These are phyloP conservation scores for Semaprochilodus insignis DNA, from an alignment of 2,797 vertebrate genomes.

Conservation along the genomic window DNA sequence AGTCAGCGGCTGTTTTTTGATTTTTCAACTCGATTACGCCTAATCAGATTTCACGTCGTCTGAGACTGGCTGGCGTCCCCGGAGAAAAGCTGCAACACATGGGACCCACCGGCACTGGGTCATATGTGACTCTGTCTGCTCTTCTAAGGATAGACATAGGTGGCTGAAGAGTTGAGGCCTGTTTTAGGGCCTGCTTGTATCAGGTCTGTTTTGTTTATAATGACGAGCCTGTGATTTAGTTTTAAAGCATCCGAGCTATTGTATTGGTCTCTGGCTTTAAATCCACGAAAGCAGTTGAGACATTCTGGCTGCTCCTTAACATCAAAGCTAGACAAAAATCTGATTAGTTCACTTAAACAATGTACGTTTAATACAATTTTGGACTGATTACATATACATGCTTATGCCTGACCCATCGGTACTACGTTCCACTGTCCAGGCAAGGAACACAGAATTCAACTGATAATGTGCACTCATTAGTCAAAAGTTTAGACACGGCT, in stretches of 20 bases:
- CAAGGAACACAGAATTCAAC: no score
- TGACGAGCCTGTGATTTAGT: not conserved
- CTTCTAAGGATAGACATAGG: not conserved
- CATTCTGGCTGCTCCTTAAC: not conserved
- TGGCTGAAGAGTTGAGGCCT: not conserved
- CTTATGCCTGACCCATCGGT: no score
- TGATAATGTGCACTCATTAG: no score
- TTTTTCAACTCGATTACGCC: slow-evolving; percentile 36
- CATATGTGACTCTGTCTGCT: not conserved
- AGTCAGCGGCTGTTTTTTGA: slow-evolving; percentile 3
- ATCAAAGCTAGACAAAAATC: not conserved
- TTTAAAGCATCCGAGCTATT: not conserved
- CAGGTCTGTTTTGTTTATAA: no score
- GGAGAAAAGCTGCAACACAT: not conserved
- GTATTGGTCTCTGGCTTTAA: not conserved
- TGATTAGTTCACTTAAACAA: no score
- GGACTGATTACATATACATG: no score
- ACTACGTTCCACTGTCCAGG: no score
- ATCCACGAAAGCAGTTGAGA: not conserved
- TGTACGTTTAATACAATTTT: no score
- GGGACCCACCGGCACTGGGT: not conserved
- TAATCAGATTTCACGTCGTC: slow-evolving; percentile 37
- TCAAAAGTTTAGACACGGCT: no score
- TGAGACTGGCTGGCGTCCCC: not conserved
- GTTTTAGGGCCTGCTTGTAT: not conserved